Evolutionary conservation across 1,140 invertebrate species (phyloP).

Genomic region (Musca vetustissima): DNA sequence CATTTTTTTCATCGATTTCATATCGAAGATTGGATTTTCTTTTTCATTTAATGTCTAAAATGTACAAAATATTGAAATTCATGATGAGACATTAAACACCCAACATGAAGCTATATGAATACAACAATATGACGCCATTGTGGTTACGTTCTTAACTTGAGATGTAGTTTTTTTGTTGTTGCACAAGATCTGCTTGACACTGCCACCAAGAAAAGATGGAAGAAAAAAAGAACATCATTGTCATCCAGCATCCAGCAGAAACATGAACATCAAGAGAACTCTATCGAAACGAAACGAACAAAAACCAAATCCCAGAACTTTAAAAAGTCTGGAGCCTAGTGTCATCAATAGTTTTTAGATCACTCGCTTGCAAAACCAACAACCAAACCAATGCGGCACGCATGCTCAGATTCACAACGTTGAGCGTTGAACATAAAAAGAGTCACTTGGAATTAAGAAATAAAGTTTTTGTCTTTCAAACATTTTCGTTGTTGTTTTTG

Average conservation of each 20-base stretch:
- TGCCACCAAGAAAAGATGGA: neutral
- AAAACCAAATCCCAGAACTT: neutral
- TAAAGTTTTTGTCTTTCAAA: neutral
- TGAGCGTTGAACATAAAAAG: conserved; percentile 10
- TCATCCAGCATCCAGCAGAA: neutral
- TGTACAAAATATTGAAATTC: conserved; percentile 20
- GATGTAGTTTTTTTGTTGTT: neutral
- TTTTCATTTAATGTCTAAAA: conserved; percentile 19
- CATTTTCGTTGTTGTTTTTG: too few species aligned
- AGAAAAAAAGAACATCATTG: neutral
- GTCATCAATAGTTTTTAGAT: neutral
- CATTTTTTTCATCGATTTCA: neutral
- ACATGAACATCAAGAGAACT: neutral
- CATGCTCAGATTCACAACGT: neutral
- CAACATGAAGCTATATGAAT: conserved; percentile 10
- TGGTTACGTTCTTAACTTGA: conserved; percentile 7
- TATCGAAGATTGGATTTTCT: conserved; percentile 1
- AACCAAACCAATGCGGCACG: neutral
- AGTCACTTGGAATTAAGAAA: conserved; percentile 22
- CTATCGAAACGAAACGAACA: too few species aligned
- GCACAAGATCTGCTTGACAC: conserved; percentile 1
- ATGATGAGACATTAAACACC: conserved; percentile 24
- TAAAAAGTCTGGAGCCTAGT: neutral
- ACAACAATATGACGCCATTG: conserved; percentile 19
- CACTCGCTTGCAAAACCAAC: neutral